phyloP scores from a whole-genome alignment of 2,888 invertebrate species.

The Metopia argyrocephala region DNA sequence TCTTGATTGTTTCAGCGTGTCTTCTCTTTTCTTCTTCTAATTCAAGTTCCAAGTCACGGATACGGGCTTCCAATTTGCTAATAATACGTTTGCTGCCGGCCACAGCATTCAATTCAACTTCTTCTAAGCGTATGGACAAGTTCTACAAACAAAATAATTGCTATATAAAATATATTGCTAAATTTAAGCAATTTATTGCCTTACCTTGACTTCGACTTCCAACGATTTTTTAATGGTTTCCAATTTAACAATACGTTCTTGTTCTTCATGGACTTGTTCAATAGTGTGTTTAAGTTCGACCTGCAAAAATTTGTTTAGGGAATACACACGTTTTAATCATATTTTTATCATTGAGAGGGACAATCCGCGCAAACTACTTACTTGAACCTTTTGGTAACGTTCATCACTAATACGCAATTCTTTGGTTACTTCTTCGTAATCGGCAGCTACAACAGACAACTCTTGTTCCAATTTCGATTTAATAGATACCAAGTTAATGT shows the following conservation, averaged over 20 bases:
- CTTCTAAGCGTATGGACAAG: constrained; percentile 93
- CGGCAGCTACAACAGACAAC: constrained; percentile 91
- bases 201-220: constrained; percentile 95
- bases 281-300: constrained; percentile 96
- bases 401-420: constrained; percentile 96
- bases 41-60: constrained; percentile 96
- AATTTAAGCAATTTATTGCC: neutral
- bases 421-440: constrained; percentile 98
- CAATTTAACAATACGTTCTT: constrained; percentile 97
- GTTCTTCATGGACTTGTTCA: constrained; percentile 95
- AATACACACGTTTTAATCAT: neutral
- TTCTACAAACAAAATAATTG: constrained; percentile 80
- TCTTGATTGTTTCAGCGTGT: constrained; percentile 98
- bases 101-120: constrained; percentile 97
- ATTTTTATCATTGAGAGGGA: neutral
- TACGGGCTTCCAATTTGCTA: constrained; percentile 96
- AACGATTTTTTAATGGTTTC: constrained; percentile 98
- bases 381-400: constrained; percentile 94
- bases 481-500: constrained; percentile 95
- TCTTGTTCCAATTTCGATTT: constrained; percentile 98
- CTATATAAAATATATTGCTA: neutral
- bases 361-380: constrained; percentile 69
- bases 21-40: constrained; percentile 97
- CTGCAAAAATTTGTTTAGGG: constrained; percentile 76
- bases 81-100: constrained; percentile 98